Percentiles rank a stretch among this genome's conserved stretches.
Evolutionary conservation across 2,113 vertebrate species (phyloP).

Genomic region (Phodopus roborovskii): DNA sequence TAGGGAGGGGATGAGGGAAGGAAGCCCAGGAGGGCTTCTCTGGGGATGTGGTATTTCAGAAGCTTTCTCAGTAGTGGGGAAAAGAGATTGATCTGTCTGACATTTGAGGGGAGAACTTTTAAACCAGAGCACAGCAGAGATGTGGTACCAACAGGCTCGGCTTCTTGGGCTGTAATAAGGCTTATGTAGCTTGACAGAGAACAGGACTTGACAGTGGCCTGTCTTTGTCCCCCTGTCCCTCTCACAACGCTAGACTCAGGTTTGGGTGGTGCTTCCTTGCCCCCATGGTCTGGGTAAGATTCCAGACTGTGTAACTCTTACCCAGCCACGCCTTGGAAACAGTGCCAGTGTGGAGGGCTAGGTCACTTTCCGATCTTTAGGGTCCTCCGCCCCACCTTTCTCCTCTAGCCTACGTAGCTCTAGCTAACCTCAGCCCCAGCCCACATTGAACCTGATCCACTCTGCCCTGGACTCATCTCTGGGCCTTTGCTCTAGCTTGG

Average conservation of each 20-base stretch:
- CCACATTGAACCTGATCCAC: not conserved
- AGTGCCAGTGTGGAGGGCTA: not conserved
- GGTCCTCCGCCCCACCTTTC: not conserved
- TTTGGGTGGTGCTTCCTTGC: not conserved
- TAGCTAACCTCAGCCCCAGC: not conserved
- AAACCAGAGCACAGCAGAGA: not conserved
- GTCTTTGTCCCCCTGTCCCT: not conserved
- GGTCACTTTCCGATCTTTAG: not conserved
- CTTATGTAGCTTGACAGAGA: not conserved
- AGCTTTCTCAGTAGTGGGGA: not conserved
- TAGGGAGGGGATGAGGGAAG: not conserved
- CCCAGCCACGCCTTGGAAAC: not conserved
- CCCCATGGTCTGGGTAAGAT: not conserved
- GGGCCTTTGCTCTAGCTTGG: not conserved
- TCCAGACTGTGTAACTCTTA: not conserved
- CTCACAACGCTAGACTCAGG: fast-evolving
- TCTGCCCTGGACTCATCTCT: not conserved
- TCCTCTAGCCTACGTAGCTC: not conserved
- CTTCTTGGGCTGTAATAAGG: not conserved
- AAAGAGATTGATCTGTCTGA: not conserved
- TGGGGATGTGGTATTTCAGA: not conserved
- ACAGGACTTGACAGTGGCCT: not conserved
- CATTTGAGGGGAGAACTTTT: not conserved
- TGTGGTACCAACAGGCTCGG: not conserved
- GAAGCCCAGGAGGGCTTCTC: not conserved